Evolutionary conservation across 2,113 vertebrate species (phyloP).

Genomic region (Mormoops blainvillei): DNA sequence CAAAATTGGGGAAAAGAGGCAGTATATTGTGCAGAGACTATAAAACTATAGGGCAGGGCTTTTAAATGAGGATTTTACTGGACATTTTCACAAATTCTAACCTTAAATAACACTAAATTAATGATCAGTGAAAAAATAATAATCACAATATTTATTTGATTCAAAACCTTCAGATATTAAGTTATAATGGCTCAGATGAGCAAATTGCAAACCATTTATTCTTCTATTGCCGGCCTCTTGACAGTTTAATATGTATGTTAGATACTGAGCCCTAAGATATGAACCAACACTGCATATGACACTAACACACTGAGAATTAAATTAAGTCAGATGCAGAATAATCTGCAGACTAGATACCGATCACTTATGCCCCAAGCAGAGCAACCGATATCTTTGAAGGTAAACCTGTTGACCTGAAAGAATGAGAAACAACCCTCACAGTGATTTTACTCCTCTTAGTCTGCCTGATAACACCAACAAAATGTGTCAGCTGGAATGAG

Average conservation of each 20-base stretch:
- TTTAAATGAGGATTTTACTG: not conserved
- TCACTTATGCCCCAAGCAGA: constrained; percentile 85
- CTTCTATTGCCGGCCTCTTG: not conserved
- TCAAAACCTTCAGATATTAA: not conserved
- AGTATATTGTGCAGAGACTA: not conserved
- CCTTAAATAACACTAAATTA: constrained; percentile 4
- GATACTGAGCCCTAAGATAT: not conserved
- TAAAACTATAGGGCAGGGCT: not conserved
- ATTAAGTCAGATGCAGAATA: not conserved
- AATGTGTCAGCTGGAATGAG: constrained; percentile 82
- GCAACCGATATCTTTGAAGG: constrained; percentile 88
- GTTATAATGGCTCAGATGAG: not conserved
- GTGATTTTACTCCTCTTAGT: constrained; percentile 79
- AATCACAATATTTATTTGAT: not conserved
- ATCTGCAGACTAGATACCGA: constrained; percentile 73
- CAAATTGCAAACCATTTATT: not conserved
- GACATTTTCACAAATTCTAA: not conserved
- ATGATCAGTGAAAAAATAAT: constrained; percentile 9
- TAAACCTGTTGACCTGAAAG: constrained; percentile 88
- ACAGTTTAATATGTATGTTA: constrained; percentile 16
- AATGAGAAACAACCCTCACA: constrained; percentile 82
- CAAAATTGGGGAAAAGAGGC: not conserved
- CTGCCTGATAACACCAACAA: constrained; percentile 82
- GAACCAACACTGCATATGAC: not conserved
- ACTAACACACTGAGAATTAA: constrained; percentile 49